Conservation (phyloP, 2,888 invertebrate species). For the Eupeodes latifasciatus region DNA sequence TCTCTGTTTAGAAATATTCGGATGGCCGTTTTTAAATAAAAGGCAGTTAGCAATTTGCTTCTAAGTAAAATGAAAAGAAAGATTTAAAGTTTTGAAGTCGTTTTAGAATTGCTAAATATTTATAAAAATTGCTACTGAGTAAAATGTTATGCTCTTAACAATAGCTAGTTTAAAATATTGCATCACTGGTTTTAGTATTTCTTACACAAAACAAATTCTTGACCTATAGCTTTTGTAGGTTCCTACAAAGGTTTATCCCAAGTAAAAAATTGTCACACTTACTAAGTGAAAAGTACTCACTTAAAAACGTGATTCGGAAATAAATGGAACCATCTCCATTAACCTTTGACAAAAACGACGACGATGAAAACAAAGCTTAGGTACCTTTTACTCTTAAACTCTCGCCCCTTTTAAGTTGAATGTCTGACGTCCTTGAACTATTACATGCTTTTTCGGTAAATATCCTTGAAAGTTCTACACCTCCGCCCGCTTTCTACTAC, state of each 20-base stretch:
- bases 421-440: conserved; percentile 68
- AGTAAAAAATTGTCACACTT: conserved; percentile 18
- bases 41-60: no score
- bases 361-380: background rate
- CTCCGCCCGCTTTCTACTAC: background rate
- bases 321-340: conserved; percentile 66
- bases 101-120: no score
- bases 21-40: no score
- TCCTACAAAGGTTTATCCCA: background rate
- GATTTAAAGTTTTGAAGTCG: no score
- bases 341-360: conserved; percentile 18
- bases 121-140: no score
- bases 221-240: background rate
- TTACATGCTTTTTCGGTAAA: conserved; percentile 55
- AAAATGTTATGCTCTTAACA: no score
- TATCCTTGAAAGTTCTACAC: conserved; percentile 65
- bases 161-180: no score
- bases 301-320: conserved; percentile 45
- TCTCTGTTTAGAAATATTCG: no score
- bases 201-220: no score
- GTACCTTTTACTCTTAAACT: background rate
- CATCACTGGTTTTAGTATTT: no score
- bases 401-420: conserved; percentile 32
- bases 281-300: conserved; percentile 5
- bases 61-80: no score